Evolutionary conservation across 2,888 invertebrate species (phyloP), one percentile per base, ranked within the genome.

Genomic region (Mechanitis mazaeus): DNA sequence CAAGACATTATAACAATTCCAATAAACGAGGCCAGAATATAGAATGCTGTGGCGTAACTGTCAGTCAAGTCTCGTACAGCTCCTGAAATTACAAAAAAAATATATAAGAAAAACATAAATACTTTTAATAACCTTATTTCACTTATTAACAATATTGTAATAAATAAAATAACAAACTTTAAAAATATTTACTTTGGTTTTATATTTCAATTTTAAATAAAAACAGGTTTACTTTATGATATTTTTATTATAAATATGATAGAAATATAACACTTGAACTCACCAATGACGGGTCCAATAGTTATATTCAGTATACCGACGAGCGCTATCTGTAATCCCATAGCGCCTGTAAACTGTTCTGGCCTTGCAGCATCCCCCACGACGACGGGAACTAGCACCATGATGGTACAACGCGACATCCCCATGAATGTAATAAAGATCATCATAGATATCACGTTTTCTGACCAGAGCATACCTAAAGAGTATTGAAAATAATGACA

Each of bases 201-300:
- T 20, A 20, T 20, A 20, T 20, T 20, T 20, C 20, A 20, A 20
- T 20, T 20, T 20, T 20, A 20, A 20, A 20, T 20, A 20, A 20
- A 20, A 20, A 20, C 20, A 20, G 20, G 20, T 20, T 20, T 20
- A 20, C 20, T 20, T 20, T 20, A 20, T 20, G 20, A 20, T 20
- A 20, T 20, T 20, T 20, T 20, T 20, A 20, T 20, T 20, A 20
- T 20, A 20, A 20, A 20, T 20, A 20, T 20, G 20, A 20, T 20
- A 20, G 20, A 20, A 20, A 20, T 20, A 20, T 20, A 20, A 20
- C 20, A 20, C 20, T 20, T 42, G 20, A n/a, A 47, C 47, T 47
- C 75, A 93, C 94, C 93, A 64, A 92, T 84, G 63, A 92, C 75
- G 33, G 92, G 91, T 45, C 92, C 92, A 55, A 92, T 75, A 2